Conservation (phyloP, 64 coral and sea anemone genomes). For the Actinia equina region DNA sequence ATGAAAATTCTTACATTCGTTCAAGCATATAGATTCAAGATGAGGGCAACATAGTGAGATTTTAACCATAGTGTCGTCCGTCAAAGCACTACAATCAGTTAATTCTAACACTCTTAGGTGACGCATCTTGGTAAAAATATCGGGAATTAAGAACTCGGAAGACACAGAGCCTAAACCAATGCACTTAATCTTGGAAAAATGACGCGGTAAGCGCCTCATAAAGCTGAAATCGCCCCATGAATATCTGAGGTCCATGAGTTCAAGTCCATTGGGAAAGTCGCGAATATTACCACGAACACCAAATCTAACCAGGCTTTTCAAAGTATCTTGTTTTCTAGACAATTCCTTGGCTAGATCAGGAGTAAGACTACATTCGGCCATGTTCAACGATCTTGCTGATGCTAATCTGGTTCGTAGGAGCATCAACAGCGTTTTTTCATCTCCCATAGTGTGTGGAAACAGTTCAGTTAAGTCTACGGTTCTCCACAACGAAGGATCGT, state of each 20-base stretch:
- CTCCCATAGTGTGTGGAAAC: conserved; percentile 32
- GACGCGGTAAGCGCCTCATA: conserved; percentile 90
- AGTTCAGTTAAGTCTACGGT: conserved; percentile 82
- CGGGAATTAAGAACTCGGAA: conserved; percentile 79
- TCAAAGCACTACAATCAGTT: conserved; percentile 79
- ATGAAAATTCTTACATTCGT: conserved; percentile 97
- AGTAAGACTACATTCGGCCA: conserved; percentile 84
- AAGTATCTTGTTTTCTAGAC: conserved; percentile 61
- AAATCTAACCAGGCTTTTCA: conserved; percentile 83
- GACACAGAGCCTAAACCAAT: conserved; percentile 89
- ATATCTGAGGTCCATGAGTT: conserved; percentile 95
- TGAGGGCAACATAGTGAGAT: conserved; percentile 86
- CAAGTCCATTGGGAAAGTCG: conserved; percentile 91
- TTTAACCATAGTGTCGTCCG: conserved; percentile 82
- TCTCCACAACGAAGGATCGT: conserved; percentile 91
- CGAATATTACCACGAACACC: conserved; percentile 79
- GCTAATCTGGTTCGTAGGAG: conserved; percentile 94
- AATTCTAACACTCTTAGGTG: conserved; percentile 86
- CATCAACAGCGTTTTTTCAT: conserved; percentile 96
- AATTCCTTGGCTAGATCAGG: conserved; percentile 91
- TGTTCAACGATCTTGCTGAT: conserved; percentile 78
- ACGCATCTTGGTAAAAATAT: conserved; percentile 95
- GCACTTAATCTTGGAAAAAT: conserved; percentile 97
- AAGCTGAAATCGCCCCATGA: conserved; percentile 97
- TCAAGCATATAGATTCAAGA: conserved; percentile 94